Evolutionary conservation across 2,797 vertebrate species (phyloP).

Genomic region (Austrolebias charrua): DNA sequence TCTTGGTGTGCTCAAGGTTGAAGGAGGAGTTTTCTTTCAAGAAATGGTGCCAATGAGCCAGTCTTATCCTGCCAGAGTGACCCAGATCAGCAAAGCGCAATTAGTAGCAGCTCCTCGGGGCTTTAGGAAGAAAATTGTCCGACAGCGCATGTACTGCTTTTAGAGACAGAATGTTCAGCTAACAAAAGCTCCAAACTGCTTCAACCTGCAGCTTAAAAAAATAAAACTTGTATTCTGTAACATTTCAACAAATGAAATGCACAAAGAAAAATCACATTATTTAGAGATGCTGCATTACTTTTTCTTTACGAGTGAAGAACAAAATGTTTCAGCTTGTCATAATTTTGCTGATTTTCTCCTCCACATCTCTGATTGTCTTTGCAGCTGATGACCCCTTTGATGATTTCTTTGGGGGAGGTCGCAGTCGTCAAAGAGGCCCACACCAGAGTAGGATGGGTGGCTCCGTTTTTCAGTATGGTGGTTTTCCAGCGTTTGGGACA

Average conservation of each 20-base stretch:
- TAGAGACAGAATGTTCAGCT: conserved; percentile 37
- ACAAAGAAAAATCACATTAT: background rate
- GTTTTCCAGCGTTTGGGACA: conserved; percentile 86
- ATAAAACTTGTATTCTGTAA: background rate
- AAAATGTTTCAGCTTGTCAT: background rate
- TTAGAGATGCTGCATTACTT: background rate
- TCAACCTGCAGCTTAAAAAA: background rate
- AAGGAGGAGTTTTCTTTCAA: conserved; percentile 57
- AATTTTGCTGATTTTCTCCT: background rate
- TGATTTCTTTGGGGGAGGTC: conserved; percentile 82
- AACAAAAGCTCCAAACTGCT: conserved; percentile 4
- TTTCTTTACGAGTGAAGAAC: too few species aligned
- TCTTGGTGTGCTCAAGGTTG: conserved; percentile 44
- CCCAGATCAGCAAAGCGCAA: conserved; percentile 62
- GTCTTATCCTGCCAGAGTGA: conserved; percentile 51
- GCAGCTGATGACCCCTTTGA: conserved; percentile 86
- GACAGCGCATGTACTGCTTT: conserved; percentile 33
- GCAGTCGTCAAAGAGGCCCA: conserved; percentile 77
- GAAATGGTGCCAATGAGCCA: conserved; percentile 51
- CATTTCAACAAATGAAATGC: background rate
- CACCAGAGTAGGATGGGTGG: conserved; percentile 79
- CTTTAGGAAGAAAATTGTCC: conserved; percentile 39
- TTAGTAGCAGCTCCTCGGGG: conserved; percentile 61
- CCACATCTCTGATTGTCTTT: conserved; percentile 13
- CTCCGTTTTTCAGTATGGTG: conserved; percentile 83